Base-by-base conservation (phyloP, 2,113 vertebrate genomes). In the Empidonax traillii region DNA sequence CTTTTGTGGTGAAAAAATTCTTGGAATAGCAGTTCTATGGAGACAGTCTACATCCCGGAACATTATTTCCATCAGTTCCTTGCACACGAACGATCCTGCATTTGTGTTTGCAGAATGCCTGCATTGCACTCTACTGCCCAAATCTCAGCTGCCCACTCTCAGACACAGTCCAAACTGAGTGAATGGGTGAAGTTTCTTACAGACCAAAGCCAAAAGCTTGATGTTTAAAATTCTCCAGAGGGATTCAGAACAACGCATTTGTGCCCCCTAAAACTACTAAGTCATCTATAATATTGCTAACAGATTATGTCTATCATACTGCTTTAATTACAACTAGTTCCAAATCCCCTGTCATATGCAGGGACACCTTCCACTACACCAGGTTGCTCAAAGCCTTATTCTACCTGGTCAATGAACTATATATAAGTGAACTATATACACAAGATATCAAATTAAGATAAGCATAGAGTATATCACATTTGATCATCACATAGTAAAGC, bases 161-260 rank as follows among this genome's bases (percentile, higher is more conserved):
- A 82, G 49, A 22, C 61, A 59, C 22, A 46, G 25, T 59, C 30
- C 44, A 71, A 21, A 33, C 17, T 18, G 27, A 41, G 19, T 9
- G 31, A 67, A 53, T 8, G n/a, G 14, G 5, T 63, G 22, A 78
- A 27, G 39, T 25, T 79, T 49, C 52, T 49, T 47, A 55, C 11
- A 72, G n/a, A 55, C 6, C 20, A 83, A 79, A 83, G n/a, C 37
- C 44, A 71, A 71, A 62, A 63, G 14, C 14, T 7, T 37, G 19
- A 69, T 37, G 25, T n/a, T 63, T 27, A 25, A 53, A 31, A 28
- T 49, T 85, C 25, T 53, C 35, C 35, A n/a, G 56, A 30, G 6
- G 4, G 8, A 49, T 59, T 63, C 0, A 0, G 62, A 86, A 18
- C 7, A 83, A 72, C 2, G 3, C 2, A 16, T 51, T 72, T 76